These are phyloP conservation scores for Acrocephalus scirpaceus DNA, from an alignment of 2,797 vertebrate species.

Conservation along the genomic window DNA sequence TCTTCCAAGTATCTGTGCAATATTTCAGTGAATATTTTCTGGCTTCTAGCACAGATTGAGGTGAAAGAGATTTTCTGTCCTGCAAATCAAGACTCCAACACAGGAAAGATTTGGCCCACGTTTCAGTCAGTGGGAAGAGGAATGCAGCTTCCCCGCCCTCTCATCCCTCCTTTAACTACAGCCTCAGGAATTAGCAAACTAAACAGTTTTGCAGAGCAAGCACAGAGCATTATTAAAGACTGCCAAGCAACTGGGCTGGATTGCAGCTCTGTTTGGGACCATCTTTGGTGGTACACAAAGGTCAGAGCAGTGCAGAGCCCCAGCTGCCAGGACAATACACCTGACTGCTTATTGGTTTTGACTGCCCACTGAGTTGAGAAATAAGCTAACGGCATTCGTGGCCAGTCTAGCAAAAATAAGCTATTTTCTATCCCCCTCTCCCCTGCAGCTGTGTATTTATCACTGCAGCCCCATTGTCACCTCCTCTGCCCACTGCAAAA, in stretches of 20 bases:
- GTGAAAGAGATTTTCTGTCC: neutral
- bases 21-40: neutral
- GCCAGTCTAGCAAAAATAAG: constrained; percentile 54
- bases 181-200: constrained; percentile 66
- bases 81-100: neutral
- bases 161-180: constrained; percentile 23
- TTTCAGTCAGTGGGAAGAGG: neutral
- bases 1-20: neutral
- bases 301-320: constrained; percentile 28
- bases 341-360: constrained; percentile 65
- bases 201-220: constrained; percentile 59
- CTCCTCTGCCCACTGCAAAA: constrained; percentile 3
- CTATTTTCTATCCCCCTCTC: constrained; percentile 14
- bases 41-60: neutral
- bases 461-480: neutral
- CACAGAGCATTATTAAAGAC: constrained; percentile 59
- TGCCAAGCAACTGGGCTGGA: constrained; percentile 60
- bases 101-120: neutral
- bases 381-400: constrained; percentile 25
- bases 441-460: constrained; percentile 39
- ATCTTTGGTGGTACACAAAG: neutral
- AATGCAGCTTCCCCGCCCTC: neutral
- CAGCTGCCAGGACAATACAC: constrained; percentile 51
- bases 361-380: constrained; percentile 66
- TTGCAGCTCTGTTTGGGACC: constrained; percentile 16